Conservation (phyloP, 2,113 vertebrate species). For the Raja brachyura region DNA sequence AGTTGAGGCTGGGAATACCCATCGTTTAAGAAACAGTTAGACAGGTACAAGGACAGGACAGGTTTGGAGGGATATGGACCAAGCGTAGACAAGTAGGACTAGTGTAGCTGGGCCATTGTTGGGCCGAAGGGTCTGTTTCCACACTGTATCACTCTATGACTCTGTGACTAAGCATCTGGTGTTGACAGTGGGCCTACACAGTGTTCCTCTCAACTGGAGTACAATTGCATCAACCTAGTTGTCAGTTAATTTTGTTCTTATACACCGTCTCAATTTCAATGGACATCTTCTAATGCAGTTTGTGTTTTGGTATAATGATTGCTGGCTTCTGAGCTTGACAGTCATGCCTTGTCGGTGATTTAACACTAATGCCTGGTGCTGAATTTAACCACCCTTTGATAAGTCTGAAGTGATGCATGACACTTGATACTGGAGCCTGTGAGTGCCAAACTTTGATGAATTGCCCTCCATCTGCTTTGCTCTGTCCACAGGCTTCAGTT, state of each 20-base stretch:
- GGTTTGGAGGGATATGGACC: too few species aligned
- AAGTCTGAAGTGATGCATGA: slow-evolving; percentile 17
- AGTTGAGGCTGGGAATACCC: too few species aligned
- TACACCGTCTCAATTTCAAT: neutral
- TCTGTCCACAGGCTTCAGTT: slow-evolving; percentile 28
- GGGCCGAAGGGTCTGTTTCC: too few species aligned
- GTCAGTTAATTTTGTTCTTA: neutral
- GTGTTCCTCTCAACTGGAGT: neutral
- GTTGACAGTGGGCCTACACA: neutral
- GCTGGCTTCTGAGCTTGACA: neutral
- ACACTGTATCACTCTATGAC: too few species aligned
- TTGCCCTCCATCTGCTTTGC: slow-evolving; percentile 32
- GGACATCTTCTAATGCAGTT: neutral
- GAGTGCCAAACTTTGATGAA: slow-evolving; percentile 36
- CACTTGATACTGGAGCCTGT: neutral
- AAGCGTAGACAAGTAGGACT: too few species aligned
- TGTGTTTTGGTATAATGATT: neutral
- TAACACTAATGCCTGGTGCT: slow-evolving; percentile 24
- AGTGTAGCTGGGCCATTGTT: too few species aligned
- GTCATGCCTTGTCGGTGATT: neutral
- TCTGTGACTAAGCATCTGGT: neutral
- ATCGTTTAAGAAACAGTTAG: too few species aligned
- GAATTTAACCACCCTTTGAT: slow-evolving; percentile 23
- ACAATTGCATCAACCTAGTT: neutral
- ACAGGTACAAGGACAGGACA: too few species aligned